Conservation (phyloP, 2,797 vertebrate species). For the Hephaestus fuliginosus region DNA sequence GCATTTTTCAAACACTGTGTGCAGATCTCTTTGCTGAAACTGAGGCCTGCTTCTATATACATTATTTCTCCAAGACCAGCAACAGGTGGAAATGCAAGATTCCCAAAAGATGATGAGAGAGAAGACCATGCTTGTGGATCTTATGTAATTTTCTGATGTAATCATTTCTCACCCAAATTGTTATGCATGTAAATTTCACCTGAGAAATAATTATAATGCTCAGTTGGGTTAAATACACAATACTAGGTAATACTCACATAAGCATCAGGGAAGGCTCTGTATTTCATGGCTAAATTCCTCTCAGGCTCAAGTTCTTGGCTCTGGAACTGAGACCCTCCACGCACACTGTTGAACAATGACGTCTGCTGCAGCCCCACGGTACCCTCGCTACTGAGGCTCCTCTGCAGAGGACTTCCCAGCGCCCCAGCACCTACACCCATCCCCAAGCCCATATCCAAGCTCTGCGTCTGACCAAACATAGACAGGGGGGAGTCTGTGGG, state of each 20-base stretch:
- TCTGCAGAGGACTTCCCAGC: conserved; percentile 65
- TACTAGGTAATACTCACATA: conserved; percentile 83
- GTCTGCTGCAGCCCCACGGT: conserved; percentile 35
- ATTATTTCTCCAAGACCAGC: not conserved
- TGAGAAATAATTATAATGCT: not conserved
- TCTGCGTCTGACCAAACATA: conserved; percentile 40
- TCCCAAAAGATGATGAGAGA: not conserved
- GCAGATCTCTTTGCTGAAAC: not conserved
- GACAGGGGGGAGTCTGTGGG: conserved; percentile 44
- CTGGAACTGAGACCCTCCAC: conserved; percentile 50
- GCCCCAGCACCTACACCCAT: conserved; percentile 8
- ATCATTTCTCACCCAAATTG: not conserved
- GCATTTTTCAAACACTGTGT: not conserved
- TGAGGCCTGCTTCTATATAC: not conserved
- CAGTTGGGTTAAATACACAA: not conserved
- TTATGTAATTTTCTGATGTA: not conserved
- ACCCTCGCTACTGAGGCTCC: conserved; percentile 71
- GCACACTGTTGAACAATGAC: conserved; percentile 51
- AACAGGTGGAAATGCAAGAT: not conserved
- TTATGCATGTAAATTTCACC: not conserved
- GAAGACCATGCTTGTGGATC: not conserved
- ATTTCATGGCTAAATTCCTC: conserved; percentile 65
- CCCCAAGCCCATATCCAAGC: conserved; percentile 3
- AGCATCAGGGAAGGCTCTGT: conserved; percentile 87
- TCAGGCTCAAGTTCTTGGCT: conserved; percentile 62